These are phyloP conservation scores for Dasyornis broadbenti DNA, from an alignment of 2,113 vertebrate genomes.

Conservation along the genomic window DNA sequence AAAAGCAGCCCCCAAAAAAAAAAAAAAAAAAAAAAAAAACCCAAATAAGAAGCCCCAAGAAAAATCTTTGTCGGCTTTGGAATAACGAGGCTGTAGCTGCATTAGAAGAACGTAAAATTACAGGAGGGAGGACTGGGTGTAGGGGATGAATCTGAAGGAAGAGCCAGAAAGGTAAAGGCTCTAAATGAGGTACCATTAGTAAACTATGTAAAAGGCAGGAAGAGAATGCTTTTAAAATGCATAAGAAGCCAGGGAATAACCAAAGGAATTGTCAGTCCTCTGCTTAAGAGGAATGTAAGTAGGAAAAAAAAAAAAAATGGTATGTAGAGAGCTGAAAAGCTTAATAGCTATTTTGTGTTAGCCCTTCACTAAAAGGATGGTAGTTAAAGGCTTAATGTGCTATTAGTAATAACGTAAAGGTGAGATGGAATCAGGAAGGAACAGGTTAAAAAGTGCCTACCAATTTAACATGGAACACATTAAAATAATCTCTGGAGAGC, in stretches of 20 bases:
- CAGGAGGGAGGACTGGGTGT: not conserved
- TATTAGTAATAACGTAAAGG: not conserved
- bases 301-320: not conserved
- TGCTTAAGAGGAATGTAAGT: not conserved
- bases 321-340: constrained; percentile 16
- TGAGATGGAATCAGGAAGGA: constrained; percentile 52
- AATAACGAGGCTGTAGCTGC: not conserved
- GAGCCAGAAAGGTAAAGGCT: not conserved
- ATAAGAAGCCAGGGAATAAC: constrained; percentile 2
- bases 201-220: constrained; percentile 21
- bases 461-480: constrained; percentile 49
- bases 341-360: constrained; percentile 36
- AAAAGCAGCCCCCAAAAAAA: no score
- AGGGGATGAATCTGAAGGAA: not conserved
- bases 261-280: not conserved
- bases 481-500: constrained; percentile 48
- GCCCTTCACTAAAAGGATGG: constrained; percentile 18
- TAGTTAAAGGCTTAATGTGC: constrained; percentile 32
- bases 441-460: constrained; percentile 50
- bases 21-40: not conserved
- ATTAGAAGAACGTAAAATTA: not conserved
- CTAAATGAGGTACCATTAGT: constrained; percentile 36
- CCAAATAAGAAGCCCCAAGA: not conserved
- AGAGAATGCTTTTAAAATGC: constrained; percentile 25
- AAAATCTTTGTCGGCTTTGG: not conserved